Evolutionary conservation across 1,140 invertebrate species (phyloP).

Genomic region (Hormaphis cornu): DNA sequence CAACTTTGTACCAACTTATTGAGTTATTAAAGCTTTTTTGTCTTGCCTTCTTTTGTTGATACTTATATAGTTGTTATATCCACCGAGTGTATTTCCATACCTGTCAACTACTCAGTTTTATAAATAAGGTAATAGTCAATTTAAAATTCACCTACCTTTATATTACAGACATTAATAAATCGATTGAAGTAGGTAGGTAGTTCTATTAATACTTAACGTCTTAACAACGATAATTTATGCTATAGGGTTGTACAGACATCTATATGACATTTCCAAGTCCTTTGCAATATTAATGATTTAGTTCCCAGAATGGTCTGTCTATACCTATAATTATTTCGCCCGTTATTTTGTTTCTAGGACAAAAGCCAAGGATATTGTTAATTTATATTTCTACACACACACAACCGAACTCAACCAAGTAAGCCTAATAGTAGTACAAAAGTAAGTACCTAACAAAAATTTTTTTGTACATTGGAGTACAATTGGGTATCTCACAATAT

Average conservation of each 20-base stretch:
- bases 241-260: neutral
- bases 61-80: neutral
- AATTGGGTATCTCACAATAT: too few relatives aligned
- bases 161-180: slow-evolving; percentile 15
- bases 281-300: slow-evolving; percentile 17
- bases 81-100: neutral
- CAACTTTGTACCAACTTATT: too few relatives aligned
- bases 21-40: too few relatives aligned
- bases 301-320: neutral
- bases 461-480: too few relatives aligned
- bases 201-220: neutral
- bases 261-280: neutral
- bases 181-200: neutral
- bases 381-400: neutral
- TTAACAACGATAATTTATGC: slow-evolving; percentile 12
- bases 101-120: neutral
- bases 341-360: slow-evolving; percentile 9
- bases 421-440: neutral
- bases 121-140: slow-evolving; percentile 12
- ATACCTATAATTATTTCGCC: slow-evolving; percentile 18
- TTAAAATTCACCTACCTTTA: slow-evolving; percentile 4
- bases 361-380: neutral
- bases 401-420: too few relatives aligned
- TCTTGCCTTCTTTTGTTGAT: neutral
- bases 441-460: neutral